Evolutionary conservation across 2,113 vertebrate genomes (phyloP).

Genomic region (Takifugu bimaculatus): DNA sequence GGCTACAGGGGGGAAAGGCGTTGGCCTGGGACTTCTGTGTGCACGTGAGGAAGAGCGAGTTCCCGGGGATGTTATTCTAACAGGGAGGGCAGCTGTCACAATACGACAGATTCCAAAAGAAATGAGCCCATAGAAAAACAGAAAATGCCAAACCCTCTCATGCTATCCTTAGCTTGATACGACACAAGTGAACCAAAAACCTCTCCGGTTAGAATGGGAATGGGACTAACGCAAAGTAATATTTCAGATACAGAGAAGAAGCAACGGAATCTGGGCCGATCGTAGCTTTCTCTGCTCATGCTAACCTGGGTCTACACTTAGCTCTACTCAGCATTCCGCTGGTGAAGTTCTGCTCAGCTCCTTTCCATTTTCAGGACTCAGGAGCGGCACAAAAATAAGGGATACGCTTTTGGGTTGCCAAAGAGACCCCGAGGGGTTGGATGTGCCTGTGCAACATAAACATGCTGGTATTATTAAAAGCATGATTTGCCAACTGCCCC

Average conservation of each 20-base stretch:
- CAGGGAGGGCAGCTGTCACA: slow-evolving; percentile 75
- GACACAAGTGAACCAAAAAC: slow-evolving; percentile 43
- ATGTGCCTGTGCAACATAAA: too few relatives aligned
- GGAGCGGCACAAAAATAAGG: too few relatives aligned
- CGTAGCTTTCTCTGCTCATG: slow-evolving; percentile 16
- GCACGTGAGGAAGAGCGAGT: slow-evolving; percentile 72
- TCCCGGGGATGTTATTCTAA: slow-evolving; percentile 78
- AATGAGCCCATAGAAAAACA: slow-evolving; percentile 57
- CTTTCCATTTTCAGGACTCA: too few relatives aligned
- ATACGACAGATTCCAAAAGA: slow-evolving; percentile 52
- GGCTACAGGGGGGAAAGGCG: slow-evolving; percentile 50
- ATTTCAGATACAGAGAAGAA: slow-evolving; percentile 6
- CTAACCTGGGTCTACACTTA: slow-evolving; percentile 15
- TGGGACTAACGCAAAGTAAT: slow-evolving; percentile 4
- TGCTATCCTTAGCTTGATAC: slow-evolving; percentile 63
- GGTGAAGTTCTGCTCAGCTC: too few relatives aligned
- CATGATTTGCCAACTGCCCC: too few relatives aligned
- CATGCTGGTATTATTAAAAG: too few relatives aligned
- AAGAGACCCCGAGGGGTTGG: too few relatives aligned
- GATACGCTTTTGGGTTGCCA: too few relatives aligned
- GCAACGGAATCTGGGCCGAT: slow-evolving; percentile 3
- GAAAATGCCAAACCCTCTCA: slow-evolving; percentile 54
- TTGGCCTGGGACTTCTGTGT: slow-evolving; percentile 41
- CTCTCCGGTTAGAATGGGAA: neutral
- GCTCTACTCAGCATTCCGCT: slow-evolving; percentile 16